phyloP scores from a whole-genome alignment of 2,113 vertebrate species.

The Myanophis thanlyinensis region DNA sequence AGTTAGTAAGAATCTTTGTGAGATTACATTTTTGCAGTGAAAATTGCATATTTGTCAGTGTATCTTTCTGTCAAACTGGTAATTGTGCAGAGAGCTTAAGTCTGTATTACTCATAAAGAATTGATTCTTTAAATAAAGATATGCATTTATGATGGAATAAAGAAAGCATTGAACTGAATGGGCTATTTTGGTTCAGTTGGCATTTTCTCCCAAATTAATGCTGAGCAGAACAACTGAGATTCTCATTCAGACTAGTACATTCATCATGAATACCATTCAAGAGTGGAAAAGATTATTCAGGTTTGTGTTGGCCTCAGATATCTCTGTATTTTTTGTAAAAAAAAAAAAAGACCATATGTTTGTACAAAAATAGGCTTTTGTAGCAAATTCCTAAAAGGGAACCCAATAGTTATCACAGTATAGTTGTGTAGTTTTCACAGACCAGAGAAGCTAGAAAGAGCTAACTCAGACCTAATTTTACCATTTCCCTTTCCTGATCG shows the following conservation, averaged over 20 bases:
- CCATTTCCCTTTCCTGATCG: too few relatives aligned
- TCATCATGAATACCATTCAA: not conserved
- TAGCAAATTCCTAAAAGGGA: not conserved
- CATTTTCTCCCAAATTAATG: not conserved
- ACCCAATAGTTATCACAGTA: not conserved
- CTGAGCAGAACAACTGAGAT: not conserved
- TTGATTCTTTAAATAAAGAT: not conserved
- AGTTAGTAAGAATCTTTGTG: conserved; percentile 4
- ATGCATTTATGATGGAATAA: not conserved
- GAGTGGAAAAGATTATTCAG: not conserved
- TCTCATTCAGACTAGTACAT: too few relatives aligned
- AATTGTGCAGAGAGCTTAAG: not conserved
- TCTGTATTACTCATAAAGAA: not conserved
- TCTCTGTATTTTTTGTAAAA: not conserved
- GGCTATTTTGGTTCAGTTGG: not conserved
- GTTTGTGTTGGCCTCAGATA: not conserved
- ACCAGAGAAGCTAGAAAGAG: not conserved
- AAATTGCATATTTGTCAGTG: not conserved
- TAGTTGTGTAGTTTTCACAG: not conserved
- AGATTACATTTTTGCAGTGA: not conserved
- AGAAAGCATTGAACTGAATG: not conserved
- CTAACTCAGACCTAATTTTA: not conserved
- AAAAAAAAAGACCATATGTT: not conserved
- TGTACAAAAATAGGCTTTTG: not conserved
- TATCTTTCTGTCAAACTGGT: not conserved